Base-by-base conservation (phyloP, 2,888 invertebrate species). In the Polymixis flavicincta region DNA sequence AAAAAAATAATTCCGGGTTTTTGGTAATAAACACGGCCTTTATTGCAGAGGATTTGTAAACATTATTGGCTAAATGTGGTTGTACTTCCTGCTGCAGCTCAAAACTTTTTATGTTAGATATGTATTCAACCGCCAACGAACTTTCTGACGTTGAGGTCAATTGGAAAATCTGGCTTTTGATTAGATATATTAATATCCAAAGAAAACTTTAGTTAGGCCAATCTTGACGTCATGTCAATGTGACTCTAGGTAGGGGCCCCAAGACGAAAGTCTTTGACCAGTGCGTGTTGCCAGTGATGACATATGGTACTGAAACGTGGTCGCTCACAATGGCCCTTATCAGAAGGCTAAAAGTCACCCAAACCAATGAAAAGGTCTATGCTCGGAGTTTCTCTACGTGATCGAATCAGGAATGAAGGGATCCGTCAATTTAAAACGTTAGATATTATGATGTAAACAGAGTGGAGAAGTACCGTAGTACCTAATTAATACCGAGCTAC, bases 161-260 rank as follows among this genome's bases (percentile, higher is more conserved):
- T 22, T 72, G 25, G 19, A 75, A 60, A 73, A 7, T 75, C 52
- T n/a, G 52, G 11, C n/a, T 2, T 76, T 60, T 52, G 28, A 60
- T 73, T 57, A 5, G 13, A 28, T 14, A 28, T 14, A 50, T 11
- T 50, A 74, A 74, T 59, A n/a, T n/a, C n/a, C n/a, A n/a, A n/a
- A 72, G n/a, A n/a, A 73, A 25, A 4, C n/a, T n/a, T 28, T 42
- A 50, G 50, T 59, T 59, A 42, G 59, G 50, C 50, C 75, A 42
- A 13, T n/a, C 37, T 22, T 59, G 57, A 57, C 55, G 17, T 48
- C 25, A 59, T 17, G 25, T 37, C 22, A 42, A n/a, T 17, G 37
- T 25, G 13, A 61, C 17, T 63, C 25, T 54, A 54, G 54, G n/a
- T n/a, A n/a, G n/a, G n/a, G n/a, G n/a, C n/a, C n/a, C n/a, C n/a